Evolutionary conservation across 2,888 invertebrate species (phyloP).

Genomic region (Margaritifera margaritifera): DNA sequence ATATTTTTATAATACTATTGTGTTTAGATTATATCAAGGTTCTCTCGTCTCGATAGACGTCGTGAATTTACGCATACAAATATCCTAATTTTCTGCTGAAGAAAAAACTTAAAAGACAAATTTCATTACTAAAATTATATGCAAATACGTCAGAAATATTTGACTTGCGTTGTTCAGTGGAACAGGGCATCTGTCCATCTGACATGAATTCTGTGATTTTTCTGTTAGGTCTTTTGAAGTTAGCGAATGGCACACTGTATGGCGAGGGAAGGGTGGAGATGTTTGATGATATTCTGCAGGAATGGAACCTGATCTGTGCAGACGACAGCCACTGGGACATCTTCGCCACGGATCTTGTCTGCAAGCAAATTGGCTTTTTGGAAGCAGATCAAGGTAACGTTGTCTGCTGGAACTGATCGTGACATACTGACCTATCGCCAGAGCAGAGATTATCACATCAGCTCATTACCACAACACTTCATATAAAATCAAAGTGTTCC

Average conservation of each 20-base stretch:
- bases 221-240: slow-evolving; percentile 49
- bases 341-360: slow-evolving; percentile 44
- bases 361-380: slow-evolving; percentile 57
- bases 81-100: too few species aligned
- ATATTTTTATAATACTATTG: too few species aligned
- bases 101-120: too few species aligned
- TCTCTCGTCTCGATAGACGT: too few species aligned
- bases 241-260: slow-evolving; percentile 36
- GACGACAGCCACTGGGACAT: slow-evolving; percentile 44
- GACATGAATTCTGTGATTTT: too few species aligned
- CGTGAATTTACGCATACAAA: too few species aligned
- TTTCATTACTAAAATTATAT: too few species aligned
- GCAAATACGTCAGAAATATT: too few species aligned
- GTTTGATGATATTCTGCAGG: slow-evolving; percentile 37
- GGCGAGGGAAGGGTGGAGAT: slow-evolving; percentile 61
- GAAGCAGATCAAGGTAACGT: slow-evolving; percentile 45
- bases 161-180: neutral
- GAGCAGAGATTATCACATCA: neutral
- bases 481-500: too few species aligned
- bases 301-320: slow-evolving; percentile 53
- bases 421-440: neutral
- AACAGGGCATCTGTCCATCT: slow-evolving; percentile 2
- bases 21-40: too few species aligned
- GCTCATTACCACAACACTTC: too few species aligned
- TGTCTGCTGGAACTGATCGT: neutral